These are phyloP conservation scores for Erebia ligea DNA, from an alignment of 2,888 invertebrate genomes.

Conservation along the genomic window DNA sequence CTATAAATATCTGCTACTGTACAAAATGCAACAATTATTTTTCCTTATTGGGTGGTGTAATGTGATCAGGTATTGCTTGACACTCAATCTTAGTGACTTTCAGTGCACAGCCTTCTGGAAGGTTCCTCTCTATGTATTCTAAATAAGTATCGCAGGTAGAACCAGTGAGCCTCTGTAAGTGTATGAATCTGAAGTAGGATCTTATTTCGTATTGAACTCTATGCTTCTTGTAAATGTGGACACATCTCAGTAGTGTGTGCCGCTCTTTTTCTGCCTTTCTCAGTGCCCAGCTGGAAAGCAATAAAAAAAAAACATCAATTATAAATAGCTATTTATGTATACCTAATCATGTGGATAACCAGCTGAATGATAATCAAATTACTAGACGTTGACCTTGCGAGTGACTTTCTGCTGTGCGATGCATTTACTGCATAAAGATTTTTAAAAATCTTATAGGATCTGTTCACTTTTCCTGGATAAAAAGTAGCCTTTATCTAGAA, in stretches of 20 bases:
- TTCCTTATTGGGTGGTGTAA: conserved; percentile 69
- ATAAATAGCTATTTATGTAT: too few relatives aligned
- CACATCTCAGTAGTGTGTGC: conserved; percentile 92
- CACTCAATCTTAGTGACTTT: conserved; percentile 92
- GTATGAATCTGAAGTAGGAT: conserved; percentile 94
- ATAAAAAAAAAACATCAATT: too few relatives aligned
- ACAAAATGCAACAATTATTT: conserved; percentile 36
- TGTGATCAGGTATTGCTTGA: conserved; percentile 80
- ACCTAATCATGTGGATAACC: too few relatives aligned
- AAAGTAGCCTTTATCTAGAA: too few relatives aligned
- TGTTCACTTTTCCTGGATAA: too few relatives aligned
- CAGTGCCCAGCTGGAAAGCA: conserved; percentile 87
- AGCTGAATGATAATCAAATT: too few relatives aligned
- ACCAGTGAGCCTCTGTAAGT: conserved; percentile 93
- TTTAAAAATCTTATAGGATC: too few relatives aligned
- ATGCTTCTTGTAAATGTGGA: conserved; percentile 96
- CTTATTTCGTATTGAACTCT: conserved; percentile 97
- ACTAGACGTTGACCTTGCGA: too few relatives aligned
- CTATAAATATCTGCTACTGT: conserved; percentile 32
- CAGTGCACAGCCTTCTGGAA: conserved; percentile 98
- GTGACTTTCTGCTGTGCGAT: too few relatives aligned
- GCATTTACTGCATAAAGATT: too few relatives aligned
- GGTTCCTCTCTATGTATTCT: conserved; percentile 97
- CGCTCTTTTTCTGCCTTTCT: conserved; percentile 89
- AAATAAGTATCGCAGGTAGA: conserved; percentile 97